phyloP scores from a whole-genome alignment of 2,113 vertebrate genomes.

The Hiodon tergisus region DNA sequence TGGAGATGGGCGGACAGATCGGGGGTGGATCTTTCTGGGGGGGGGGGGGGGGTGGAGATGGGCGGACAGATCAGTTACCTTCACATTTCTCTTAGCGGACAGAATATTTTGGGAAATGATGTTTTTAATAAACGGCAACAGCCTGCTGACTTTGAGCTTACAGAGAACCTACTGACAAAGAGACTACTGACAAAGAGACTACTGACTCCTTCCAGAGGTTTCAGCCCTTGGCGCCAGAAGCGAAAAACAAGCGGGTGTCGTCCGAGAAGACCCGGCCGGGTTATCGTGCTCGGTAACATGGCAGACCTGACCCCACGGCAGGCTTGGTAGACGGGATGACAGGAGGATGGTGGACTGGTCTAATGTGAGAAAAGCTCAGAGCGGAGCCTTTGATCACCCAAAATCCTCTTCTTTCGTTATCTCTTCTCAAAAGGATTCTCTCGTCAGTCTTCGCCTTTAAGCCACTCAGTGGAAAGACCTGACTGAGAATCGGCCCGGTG shows the following conservation, averaged over 20 bases:
- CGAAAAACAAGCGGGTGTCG: conserved; percentile 36
- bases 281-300: too few species aligned
- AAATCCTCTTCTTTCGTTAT: conserved; percentile 4
- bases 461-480: too few species aligned
- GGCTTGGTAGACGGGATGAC: not conserved
- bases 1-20: too few species aligned
- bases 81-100: not conserved
- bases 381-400: conserved; percentile 10
- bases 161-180: conserved; percentile 58
- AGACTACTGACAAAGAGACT: too few species aligned
- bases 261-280: too few species aligned
- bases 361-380: not conserved
- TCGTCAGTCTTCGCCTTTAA: too few species aligned
- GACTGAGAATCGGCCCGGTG: not conserved
- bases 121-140: conserved; percentile 65
- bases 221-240: conserved; percentile 61
- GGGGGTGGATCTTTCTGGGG: too few species aligned
- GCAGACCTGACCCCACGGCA: too few species aligned
- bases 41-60: conserved; percentile 8
- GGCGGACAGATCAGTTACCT: not conserved
- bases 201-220: conserved; percentile 53
- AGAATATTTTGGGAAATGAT: conserved; percentile 53
- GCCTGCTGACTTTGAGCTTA: conserved; percentile 41
- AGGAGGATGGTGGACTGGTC: not conserved
- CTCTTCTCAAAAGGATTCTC: not conserved